A percentile compares a stretch with the other conserved stretches of the same genome.
Evolutionary conservation across 2,797 vertebrate genomes (phyloP).

Genomic region (Leptatherina wallacei): DNA sequence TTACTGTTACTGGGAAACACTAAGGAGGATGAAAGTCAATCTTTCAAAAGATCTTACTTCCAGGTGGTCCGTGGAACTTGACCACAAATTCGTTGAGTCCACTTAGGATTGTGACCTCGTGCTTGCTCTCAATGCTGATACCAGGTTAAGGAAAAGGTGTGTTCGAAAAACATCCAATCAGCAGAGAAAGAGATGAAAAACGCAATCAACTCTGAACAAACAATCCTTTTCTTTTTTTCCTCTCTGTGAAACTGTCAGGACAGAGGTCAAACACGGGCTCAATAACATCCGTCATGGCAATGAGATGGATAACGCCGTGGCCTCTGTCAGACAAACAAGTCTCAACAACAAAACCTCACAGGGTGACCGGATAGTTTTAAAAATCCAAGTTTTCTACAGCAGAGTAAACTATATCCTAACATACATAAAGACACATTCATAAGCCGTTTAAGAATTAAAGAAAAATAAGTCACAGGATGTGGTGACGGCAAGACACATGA

Average conservation of each 20-base stretch:
- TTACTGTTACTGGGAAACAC: not conserved
- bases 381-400: constrained; percentile 6
- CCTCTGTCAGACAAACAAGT: constrained; percentile 8
- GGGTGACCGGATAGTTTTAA: not conserved
- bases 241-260: constrained; percentile 8
- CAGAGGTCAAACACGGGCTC: constrained; percentile 35
- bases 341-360: constrained; percentile 25
- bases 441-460: not conserved
- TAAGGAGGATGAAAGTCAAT: not conserved
- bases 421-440: not conserved
- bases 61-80: constrained; percentile 96
- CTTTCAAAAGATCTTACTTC: constrained; percentile 86
- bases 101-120: constrained; percentile 95
- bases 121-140: constrained; percentile 94
- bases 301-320: constrained; percentile 53
- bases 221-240: not conserved
- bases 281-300: constrained; percentile 23
- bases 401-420: not conserved
- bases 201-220: constrained; percentile 1
- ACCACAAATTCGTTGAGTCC: constrained; percentile 97
- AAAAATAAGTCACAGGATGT: constrained; percentile 40
- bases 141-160: constrained; percentile 82
- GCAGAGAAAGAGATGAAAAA: not conserved
- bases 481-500: constrained; percentile 28
- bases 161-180: not conserved